Evolutionary conservation across 1,140 invertebrate genomes (phyloP).

Genomic region (Aphis gossypii): DNA sequence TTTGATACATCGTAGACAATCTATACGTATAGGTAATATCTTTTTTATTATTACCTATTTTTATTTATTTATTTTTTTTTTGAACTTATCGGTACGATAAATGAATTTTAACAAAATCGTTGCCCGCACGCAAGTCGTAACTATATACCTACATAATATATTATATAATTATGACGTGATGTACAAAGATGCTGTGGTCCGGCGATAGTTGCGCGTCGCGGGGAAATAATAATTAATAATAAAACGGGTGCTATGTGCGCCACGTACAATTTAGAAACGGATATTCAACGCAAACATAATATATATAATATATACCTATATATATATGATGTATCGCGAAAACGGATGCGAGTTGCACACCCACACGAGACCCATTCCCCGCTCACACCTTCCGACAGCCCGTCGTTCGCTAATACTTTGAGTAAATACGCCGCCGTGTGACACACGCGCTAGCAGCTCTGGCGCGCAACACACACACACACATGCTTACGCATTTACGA

Average conservation of each 20-base stretch:
- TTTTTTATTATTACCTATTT: too few species aligned
- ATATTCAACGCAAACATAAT: neutral
- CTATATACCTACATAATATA: too few species aligned
- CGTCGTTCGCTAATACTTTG: constrained; percentile 26
- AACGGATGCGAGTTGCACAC: neutral
- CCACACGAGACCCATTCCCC: neutral
- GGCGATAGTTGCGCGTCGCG: neutral
- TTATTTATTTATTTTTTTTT: too few species aligned
- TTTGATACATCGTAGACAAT: too few species aligned
- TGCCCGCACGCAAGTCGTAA: too few species aligned
- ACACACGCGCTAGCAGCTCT: neutral
- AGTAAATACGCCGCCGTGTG: constrained; percentile 21
- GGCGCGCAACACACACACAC: neutral
- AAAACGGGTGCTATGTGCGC: neutral
- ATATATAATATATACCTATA: neutral
- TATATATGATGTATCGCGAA: neutral
- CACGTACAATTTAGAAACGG: neutral
- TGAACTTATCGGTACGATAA: too few species aligned
- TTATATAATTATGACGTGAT: too few species aligned
- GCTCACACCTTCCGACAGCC: neutral
- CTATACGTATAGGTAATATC: too few species aligned
- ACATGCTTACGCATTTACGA: neutral
- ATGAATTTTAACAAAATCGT: too few species aligned
- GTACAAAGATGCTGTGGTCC: too few species aligned
- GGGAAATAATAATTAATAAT: neutral